Evolutionary conservation across 2,113 vertebrate species (phyloP).

Genomic region (Barnardius zonarius): DNA sequence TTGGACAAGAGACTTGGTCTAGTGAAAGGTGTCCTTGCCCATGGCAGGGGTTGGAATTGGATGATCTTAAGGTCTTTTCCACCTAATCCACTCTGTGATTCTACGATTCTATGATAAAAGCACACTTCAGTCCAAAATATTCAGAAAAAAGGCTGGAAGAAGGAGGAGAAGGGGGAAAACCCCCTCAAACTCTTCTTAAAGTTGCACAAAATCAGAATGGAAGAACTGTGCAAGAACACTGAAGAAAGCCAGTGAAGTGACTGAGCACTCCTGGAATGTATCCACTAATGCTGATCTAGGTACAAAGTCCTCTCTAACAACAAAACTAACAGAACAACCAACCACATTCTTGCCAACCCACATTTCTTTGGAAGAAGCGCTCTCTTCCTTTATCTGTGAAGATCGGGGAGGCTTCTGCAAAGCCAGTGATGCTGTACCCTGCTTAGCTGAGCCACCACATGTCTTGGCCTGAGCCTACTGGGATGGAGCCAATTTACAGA

Average conservation of each 20-base stretch:
- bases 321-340: fast-evolving
- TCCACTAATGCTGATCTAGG: not conserved
- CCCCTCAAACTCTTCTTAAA: not conserved
- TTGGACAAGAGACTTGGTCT: not conserved
- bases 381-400: not conserved
- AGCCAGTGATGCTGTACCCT: not conserved
- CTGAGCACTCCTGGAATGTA: not conserved
- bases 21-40: not conserved
- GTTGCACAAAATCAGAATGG: not conserved
- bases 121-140: not conserved
- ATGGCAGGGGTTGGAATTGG: not conserved
- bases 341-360: not conserved
- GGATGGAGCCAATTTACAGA: not conserved
- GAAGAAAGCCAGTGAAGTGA: not conserved
- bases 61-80: not conserved
- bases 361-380: too few relatives aligned
- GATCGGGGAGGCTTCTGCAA: not conserved
- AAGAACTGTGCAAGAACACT: not conserved
- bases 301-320: not conserved
- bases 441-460: not conserved
- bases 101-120: not conserved
- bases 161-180: fast-evolving
- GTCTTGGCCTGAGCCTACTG: not conserved
- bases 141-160: not conserved
- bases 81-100: not conserved